phyloP scores from a whole-genome alignment of 2,888 invertebrate species.

The Alitta virens region DNA sequence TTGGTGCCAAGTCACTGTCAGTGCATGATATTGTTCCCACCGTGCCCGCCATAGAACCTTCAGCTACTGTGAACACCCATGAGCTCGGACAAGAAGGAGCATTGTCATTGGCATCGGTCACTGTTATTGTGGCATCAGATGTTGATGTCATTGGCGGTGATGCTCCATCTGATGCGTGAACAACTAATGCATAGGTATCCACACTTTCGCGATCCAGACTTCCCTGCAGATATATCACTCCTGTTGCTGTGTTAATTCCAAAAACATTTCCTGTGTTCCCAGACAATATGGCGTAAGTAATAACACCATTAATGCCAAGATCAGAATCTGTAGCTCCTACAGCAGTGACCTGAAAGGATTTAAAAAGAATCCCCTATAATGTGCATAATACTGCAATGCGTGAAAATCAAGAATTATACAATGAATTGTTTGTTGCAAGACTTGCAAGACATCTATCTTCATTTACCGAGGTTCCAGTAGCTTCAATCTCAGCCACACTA shows the following conservation, averaged over 20 bases:
- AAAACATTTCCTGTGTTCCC: not conserved
- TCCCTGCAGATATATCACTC: not conserved
- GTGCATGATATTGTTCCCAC: not conserved
- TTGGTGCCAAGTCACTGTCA: slow-evolving; percentile 1
- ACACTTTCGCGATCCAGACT: slow-evolving; percentile 3
- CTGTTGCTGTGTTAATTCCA: not conserved
- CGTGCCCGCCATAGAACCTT: not conserved
- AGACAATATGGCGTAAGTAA: not conserved
- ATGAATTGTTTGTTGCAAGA: too few relatives aligned
- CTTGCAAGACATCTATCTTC: too few relatives aligned
- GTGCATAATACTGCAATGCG: too few relatives aligned
- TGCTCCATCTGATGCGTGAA: not conserved
- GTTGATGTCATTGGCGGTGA: not conserved
- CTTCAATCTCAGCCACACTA: not conserved
- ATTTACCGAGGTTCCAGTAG: not conserved
- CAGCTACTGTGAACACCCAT: not conserved
- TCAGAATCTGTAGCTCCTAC: slow-evolving; percentile 1
- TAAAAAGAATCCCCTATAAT: too few relatives aligned
- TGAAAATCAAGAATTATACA: too few relatives aligned
- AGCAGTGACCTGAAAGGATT: not conserved
- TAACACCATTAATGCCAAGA: not conserved
- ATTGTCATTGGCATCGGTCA: slow-evolving; percentile 9
- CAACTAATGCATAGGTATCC: not conserved
- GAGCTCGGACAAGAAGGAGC: not conserved
- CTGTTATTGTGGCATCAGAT: not conserved